These are phyloP conservation scores for Hololepta plana DNA, from an alignment of 2,888 invertebrate genomes.

Conservation along the genomic window DNA sequence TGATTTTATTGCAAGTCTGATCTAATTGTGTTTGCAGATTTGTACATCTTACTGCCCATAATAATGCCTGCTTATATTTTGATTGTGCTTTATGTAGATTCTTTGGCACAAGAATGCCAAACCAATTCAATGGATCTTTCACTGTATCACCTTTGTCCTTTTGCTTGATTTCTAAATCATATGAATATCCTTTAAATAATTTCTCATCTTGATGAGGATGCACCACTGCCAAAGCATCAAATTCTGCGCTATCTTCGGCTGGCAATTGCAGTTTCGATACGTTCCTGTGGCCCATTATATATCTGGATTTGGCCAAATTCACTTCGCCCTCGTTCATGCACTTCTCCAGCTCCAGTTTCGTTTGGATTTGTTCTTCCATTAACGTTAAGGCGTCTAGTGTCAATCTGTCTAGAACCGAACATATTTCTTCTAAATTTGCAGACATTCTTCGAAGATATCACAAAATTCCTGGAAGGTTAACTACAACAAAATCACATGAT, in stretches of 20 bases:
- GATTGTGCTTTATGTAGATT: conserved; percentile 56
- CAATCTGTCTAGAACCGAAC: conserved; percentile 46
- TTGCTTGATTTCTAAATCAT: conserved; percentile 20
- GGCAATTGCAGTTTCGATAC: conserved; percentile 55
- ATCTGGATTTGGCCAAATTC: conserved; percentile 58
- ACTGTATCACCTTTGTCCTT: conserved; percentile 21
- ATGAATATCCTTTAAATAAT: conserved; percentile 13
- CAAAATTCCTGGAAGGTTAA: no score
- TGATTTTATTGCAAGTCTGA: conserved; percentile 21
- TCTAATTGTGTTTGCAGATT: conserved; percentile 47
- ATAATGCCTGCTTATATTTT: conserved; percentile 51
- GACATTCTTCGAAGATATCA: no score
- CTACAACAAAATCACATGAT: no score
- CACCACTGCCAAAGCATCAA: conserved; percentile 28
- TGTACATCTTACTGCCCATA: conserved; percentile 45
- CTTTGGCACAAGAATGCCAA: conserved; percentile 70
- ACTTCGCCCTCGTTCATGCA: conserved; percentile 49
- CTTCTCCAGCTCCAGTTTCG: conserved; percentile 50
- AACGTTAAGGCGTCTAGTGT: conserved; percentile 49
- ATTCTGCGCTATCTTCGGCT: conserved; percentile 37
- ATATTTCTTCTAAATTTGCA: conserved; percentile 27
- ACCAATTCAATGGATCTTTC: conserved; percentile 65
- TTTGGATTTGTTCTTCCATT: conserved; percentile 52
- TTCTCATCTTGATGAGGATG: conserved; percentile 22
- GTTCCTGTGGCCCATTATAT: conserved; percentile 58